Evolutionary conservation across 2,797 vertebrate genomes (phyloP).

Genomic region (Leucoraja ocellata): DNA sequence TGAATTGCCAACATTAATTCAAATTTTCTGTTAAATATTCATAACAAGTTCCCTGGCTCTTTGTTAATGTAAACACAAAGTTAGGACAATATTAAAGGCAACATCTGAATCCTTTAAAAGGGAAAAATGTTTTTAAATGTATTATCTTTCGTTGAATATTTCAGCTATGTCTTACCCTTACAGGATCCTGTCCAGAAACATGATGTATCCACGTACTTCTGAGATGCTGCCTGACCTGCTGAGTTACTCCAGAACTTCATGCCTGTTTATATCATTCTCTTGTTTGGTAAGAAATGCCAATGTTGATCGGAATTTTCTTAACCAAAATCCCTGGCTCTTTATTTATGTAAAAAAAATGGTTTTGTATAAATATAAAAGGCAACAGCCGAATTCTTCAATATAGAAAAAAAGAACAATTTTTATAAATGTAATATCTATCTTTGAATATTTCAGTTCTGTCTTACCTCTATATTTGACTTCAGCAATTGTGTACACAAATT

Average conservation of each 20-base stretch:
- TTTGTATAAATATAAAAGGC: background rate
- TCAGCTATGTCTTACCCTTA: background rate
- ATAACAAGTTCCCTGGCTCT: background rate
- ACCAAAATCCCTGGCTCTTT: conserved; percentile 38
- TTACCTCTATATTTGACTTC: background rate
- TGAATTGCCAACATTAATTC: background rate
- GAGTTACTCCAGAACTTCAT: background rate
- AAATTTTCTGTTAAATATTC: background rate
- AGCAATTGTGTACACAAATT: background rate
- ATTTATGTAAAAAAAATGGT: conserved; percentile 19
- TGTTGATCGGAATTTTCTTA: background rate
- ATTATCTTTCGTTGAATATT: background rate
- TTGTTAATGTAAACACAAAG: conserved; percentile 38
- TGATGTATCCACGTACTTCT: too few species aligned
- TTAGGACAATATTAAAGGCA: background rate
- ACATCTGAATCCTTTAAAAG: background rate
- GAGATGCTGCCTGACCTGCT: too few species aligned
- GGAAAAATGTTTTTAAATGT: background rate
- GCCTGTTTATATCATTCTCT: too few species aligned
- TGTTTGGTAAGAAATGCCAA: background rate
- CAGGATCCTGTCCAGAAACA: too few species aligned
- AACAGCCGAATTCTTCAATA: background rate
- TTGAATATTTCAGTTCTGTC: background rate
- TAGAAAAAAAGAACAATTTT: background rate
- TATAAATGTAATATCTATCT: background rate